phyloP scores from a whole-genome alignment of 2,888 invertebrate genomes.

The Resseliella maxima region DNA sequence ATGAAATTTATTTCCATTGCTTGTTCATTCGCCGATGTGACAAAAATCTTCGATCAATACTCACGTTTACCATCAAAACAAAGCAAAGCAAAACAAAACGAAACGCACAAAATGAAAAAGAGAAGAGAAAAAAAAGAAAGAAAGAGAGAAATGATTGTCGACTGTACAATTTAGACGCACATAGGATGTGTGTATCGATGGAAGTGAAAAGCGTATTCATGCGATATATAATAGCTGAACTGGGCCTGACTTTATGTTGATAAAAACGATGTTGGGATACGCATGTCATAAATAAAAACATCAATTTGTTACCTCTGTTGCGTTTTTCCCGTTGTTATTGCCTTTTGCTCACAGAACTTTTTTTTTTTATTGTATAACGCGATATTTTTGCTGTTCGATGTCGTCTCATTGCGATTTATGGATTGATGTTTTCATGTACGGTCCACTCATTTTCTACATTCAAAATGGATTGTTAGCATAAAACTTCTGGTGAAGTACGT shows the following conservation, averaged over 20 bases:
- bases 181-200: background rate
- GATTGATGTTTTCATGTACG: conserved; percentile 47
- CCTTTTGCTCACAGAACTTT: background rate
- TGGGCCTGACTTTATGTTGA: conserved; percentile 35
- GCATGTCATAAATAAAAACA: conserved; percentile 53
- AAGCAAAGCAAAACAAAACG: background rate
- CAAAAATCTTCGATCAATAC: conserved; percentile 15
- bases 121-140: background rate
- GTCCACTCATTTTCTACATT: conserved; percentile 26
- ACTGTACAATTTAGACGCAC: background rate
- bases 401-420: conserved; percentile 38
- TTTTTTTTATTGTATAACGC: background rate
- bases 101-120: background rate
- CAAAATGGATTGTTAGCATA: conserved; percentile 41
- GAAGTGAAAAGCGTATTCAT: background rate
- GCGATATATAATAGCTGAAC: conserved; percentile 20
- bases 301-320: conserved; percentile 54
- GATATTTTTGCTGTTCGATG: conserved; percentile 46
- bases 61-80: background rate
- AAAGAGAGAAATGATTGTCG: background rate
- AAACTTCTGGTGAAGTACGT: background rate
- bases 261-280: conserved; percentile 27
- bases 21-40: background rate
- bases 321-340: conserved; percentile 49
- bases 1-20: conserved; percentile 20